Base-by-base conservation (phyloP, 2,888 invertebrate species). In the Corbicula japonica region DNA sequence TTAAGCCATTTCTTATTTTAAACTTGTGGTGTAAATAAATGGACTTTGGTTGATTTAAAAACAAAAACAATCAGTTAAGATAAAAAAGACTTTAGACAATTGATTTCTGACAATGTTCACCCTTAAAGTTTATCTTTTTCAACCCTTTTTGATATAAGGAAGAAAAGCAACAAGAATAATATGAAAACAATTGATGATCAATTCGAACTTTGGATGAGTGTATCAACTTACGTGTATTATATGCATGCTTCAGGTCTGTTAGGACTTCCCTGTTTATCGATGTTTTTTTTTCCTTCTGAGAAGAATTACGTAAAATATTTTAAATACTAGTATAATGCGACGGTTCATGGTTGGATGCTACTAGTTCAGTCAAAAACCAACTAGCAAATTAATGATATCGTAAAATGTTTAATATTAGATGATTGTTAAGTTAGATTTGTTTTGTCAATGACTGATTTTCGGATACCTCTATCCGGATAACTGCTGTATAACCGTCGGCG, bases 391-490 rank as follows among this genome's bases (percentile, higher is more conserved):
- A 15, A 12, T 12, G 41, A 38, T 38, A 12, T 26, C n/a, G n/a
- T n/a, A n/a, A n/a, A n/a, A n/a, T n/a, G n/a, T n/a, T n/a, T n/a
- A n/a, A n/a, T n/a, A n/a, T n/a, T n/a, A n/a, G n/a, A n/a, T n/a
- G n/a, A n/a, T n/a, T n/a, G n/a, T n/a, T n/a, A n/a, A n/a, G n/a
- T n/a, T n/a, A n/a, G n/a, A n/a, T n/a, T n/a, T n/a, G n/a, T n/a
- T n/a, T n/a, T n/a, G n/a, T n/a, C n/a, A n/a, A n/a, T n/a, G n/a
- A n/a, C n/a, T n/a, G n/a, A n/a, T n/a, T n/a, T n/a, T n/a, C n/a
- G n/a, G n/a, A n/a, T 69, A 80, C 80, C 80, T 46, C 56, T 72
- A 21, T 80, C 60, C 8, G 80, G 80, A 48, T 72, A 34, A 18
- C 60, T 58, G 1, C 58, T 32, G n/a, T 80, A 80, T 1, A 56